Evolutionary conservation across 2,113 vertebrate genomes (phyloP), one percentile per base, ranked within the genome.

Genomic region (Malurus elegans): DNA sequence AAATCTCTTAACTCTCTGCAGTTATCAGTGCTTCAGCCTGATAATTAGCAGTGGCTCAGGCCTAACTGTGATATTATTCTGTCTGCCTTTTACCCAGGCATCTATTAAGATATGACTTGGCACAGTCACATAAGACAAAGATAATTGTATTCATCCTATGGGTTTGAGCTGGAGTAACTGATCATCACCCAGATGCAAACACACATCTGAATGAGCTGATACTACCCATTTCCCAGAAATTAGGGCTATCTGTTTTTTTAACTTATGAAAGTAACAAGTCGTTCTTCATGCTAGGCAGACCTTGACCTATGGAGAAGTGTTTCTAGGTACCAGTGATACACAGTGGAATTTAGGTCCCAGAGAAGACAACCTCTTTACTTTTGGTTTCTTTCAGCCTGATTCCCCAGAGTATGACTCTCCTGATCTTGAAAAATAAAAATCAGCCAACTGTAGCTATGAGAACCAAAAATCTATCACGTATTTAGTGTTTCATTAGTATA

Each of bases 121-220:
- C 18, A 47, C 15, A 50, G 15, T 24, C 17, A 17, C 0, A 0
- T 32, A 25, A 58, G 13, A 31, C 4, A 8, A 26, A 69, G 14
- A 20, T 7, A 73, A 32, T 2, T 54, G 5, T 31, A 38, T 7
- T 18, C 14, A 32, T 13, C 6, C 8, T 65, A 5, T 28, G 44
- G 11, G 10, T 87, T 24, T 24, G n/a, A 73, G 24, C 31, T 1
- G 2, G 14, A 40, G 66, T 31, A 47, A 42, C 51, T 17, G 21
- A 61, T 6, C 11, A 69, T 3, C 4, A 53, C 1, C 2, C 31
- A 81, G 31, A 13, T 36, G 8, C 10, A 80, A 80, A 57, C 11
- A 57, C 1, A 2, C 6, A 23, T 25, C 25, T 4, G 1, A 81
- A 71, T 23, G 8, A 81, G 10, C 4, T 23, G 18, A 66, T 50